Evolutionary conservation across 1,140 invertebrate genomes (phyloP).

Genomic region (Holotrichia oblita): DNA sequence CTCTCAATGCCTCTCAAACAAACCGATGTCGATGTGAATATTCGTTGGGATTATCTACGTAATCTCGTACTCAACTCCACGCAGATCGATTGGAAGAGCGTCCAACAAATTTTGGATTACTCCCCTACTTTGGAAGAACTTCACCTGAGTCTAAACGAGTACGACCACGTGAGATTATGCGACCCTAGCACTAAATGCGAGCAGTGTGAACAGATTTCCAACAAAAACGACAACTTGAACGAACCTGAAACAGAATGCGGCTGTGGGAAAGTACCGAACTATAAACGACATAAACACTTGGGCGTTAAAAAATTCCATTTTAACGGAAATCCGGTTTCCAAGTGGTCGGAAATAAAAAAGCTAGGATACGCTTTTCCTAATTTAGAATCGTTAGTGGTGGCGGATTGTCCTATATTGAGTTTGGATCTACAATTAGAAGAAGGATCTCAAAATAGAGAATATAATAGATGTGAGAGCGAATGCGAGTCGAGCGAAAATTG

Average conservation of each 20-base stretch:
- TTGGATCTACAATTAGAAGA: slow-evolving; percentile 63
- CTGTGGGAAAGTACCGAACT: slow-evolving; percentile 48
- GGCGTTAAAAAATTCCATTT: slow-evolving; percentile 82
- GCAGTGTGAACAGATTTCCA: slow-evolving; percentile 50
- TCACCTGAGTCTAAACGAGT: slow-evolving; percentile 89
- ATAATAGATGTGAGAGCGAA: slow-evolving; percentile 63
- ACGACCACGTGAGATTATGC: slow-evolving; percentile 72
- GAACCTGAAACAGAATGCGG: slow-evolving; percentile 44
- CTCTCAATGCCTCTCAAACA: slow-evolving; percentile 72
- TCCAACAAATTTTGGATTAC: slow-evolving; percentile 79
- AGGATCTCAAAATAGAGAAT: slow-evolving; percentile 59
- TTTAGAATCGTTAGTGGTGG: slow-evolving; percentile 83
- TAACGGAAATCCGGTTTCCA: slow-evolving; percentile 82
- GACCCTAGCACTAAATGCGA: slow-evolving; percentile 48
- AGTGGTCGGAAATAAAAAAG: slow-evolving; percentile 85
- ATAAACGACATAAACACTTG: slow-evolving; percentile 65
- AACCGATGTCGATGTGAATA: slow-evolving; percentile 49
- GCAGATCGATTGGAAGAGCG: slow-evolving; percentile 81
- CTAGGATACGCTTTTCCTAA: slow-evolving; percentile 86
- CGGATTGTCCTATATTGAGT: slow-evolving; percentile 82
- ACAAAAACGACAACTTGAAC: slow-evolving; percentile 43
- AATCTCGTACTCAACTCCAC: slow-evolving; percentile 89
- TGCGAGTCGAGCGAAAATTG: slow-evolving; percentile 59
- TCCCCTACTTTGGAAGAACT: slow-evolving; percentile 86
- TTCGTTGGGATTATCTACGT: slow-evolving; percentile 70